phyloP scores from a whole-genome alignment of 2,113 vertebrate genomes.

The Pseudorectes ferrugineus region DNA sequence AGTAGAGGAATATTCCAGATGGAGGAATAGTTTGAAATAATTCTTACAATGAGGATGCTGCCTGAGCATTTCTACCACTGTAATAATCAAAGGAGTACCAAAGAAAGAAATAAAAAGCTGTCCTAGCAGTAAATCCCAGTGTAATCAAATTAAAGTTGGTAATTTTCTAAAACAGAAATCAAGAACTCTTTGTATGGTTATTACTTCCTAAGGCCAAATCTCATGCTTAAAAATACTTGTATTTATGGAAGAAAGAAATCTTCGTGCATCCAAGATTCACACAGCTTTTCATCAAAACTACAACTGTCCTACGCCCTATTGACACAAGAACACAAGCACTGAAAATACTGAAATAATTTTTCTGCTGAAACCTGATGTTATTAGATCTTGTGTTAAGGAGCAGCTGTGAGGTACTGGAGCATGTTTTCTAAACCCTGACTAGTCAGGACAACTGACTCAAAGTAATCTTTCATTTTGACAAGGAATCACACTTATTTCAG shows the following conservation, averaged over 20 bases:
- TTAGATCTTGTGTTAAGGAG: background rate
- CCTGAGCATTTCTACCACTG: background rate
- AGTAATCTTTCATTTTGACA: background rate
- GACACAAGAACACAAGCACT: background rate
- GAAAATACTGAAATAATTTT: background rate
- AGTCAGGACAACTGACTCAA: background rate
- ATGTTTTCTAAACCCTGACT: background rate
- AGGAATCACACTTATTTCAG: background rate
- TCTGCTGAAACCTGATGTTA: background rate
- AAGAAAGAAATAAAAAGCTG: background rate
- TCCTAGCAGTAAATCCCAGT: background rate
- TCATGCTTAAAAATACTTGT: background rate
- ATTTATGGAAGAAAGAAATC: background rate
- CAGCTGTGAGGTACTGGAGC: background rate
- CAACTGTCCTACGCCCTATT: accelerated
- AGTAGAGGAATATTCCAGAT: background rate
- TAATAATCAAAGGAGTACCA: background rate
- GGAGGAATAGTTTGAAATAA: background rate
- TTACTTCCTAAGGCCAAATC: background rate
- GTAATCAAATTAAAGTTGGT: background rate
- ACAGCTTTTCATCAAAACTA: background rate
- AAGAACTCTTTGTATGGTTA: background rate
- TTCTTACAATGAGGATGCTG: background rate
- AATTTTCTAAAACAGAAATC: background rate
- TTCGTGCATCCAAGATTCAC: background rate